Conservation (phyloP, 1,140 invertebrate genomes). For the Aphaenogaster ashmeadi region DNA sequence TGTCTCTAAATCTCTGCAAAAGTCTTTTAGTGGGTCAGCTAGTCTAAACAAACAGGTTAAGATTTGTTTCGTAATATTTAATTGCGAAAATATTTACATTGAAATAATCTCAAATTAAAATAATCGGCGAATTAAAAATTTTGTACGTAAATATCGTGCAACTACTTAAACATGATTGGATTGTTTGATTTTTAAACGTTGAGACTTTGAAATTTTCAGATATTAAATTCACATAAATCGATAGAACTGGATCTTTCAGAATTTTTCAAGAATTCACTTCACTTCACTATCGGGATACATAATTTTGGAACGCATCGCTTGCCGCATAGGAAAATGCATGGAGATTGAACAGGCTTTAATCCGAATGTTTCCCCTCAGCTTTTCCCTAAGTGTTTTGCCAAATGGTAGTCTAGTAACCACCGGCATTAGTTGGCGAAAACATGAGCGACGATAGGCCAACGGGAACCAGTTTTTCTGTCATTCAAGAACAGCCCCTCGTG, state of each 20-base stretch:
- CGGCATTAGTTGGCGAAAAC: slow-evolving; percentile 45
- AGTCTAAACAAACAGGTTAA: background rate
- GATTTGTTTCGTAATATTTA: background rate
- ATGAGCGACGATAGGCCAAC: slow-evolving; percentile 45
- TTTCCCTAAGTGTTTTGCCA: slow-evolving; percentile 53
- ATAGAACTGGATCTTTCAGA: background rate
- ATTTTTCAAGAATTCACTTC: too few species aligned
- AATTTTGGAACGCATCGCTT: background rate
- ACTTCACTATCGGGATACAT: background rate
- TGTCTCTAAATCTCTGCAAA: background rate
- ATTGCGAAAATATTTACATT: background rate
- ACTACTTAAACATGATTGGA: background rate
- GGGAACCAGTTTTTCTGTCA: slow-evolving; percentile 49
- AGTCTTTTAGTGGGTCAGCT: background rate
- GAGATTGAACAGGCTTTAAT: slow-evolving; percentile 13
- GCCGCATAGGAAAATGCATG: background rate
- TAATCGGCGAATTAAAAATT: background rate
- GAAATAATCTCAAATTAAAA: background rate
- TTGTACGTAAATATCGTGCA: background rate
- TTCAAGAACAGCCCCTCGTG: slow-evolving; percentile 40
- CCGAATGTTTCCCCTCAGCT: background rate
- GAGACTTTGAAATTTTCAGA: background rate
- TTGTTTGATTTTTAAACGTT: background rate
- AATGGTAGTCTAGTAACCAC: slow-evolving; percentile 46
- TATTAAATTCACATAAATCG: background rate